Evolutionary conservation across 2,797 vertebrate genomes (phyloP), one percentile per base, ranked within the genome.

Genomic region (Clamator glandarius): DNA sequence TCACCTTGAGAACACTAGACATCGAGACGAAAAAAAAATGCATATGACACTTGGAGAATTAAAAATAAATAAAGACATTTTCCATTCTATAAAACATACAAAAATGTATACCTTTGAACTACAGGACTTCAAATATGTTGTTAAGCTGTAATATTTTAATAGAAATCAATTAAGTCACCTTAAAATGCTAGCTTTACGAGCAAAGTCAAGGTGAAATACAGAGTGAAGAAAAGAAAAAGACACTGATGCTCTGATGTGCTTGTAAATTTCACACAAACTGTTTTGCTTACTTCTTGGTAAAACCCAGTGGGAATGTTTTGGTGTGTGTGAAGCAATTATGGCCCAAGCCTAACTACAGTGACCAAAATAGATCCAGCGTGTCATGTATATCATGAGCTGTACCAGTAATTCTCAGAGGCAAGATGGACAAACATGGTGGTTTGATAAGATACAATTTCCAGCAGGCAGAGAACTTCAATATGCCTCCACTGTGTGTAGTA

Each of bases 1-100:
- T 90, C 91, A 91, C 85, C 85, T 93, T 93, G 76, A 93, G 51
- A 87, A 85, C 19, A 70, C 26, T 7, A 86, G 63, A 79, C 35
- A 64, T 6, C 0, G 1, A 21, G 64, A 78, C 11, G 8, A 83
- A 86, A 81, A 79, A 79, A 85, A 75, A n/a, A 68, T 5, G 17
- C 11, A 2, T 4, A 42, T 2, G 42, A 59, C 12, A 55, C 16
- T 42, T 36, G 12, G 52, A 89, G 10, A 74, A 62, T 18, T 5
- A 48, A 59, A 36, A 41, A 13, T 58, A 68, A 48, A 28, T 36
- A 19, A 50, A 15, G 3, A 29, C 15, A 63, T 46, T 62, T 20
- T 78, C 9, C 24, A 35, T 39, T 64, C 11, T 54, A 26, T 44
- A 77, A 84, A 80, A 61, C 24, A 83, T 15, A 50, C 0, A 10